Conservation (phyloP, 2,888 invertebrate genomes). For the Cyaniris semiargus region DNA sequence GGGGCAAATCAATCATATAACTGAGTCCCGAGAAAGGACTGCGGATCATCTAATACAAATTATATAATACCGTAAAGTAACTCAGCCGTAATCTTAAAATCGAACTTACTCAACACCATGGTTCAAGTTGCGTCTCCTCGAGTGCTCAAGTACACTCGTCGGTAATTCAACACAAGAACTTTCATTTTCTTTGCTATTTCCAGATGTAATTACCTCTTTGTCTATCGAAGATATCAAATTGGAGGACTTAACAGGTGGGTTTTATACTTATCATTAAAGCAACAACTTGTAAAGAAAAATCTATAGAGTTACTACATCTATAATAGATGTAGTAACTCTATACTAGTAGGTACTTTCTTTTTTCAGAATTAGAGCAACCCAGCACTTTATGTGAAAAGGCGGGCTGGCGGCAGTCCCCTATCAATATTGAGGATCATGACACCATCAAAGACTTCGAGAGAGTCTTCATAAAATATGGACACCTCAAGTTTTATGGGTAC, state of each 20-base stretch:
- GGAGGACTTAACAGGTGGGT: neutral
- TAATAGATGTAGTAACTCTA: no score
- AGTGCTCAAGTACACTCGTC: neutral
- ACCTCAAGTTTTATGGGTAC: slow-evolving; percentile 80
- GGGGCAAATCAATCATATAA: no score
- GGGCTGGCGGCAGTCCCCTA: slow-evolving; percentile 66
- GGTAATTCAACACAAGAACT: neutral
- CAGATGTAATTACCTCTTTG: neutral
- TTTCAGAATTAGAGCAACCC: slow-evolving; percentile 55
- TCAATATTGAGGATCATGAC: slow-evolving; percentile 57
- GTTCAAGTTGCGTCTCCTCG: no score
- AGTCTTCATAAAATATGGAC: slow-evolving; percentile 59
- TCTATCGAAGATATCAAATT: neutral
- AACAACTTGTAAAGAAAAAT: neutral
- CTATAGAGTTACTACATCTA: neutral
- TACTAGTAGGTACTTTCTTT: no score
- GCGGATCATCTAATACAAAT: no score
- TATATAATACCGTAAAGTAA: no score
- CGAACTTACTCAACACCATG: no score
- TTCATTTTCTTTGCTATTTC: neutral
- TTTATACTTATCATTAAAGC: neutral
- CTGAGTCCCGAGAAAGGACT: no score
- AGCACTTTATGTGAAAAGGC: slow-evolving; percentile 56
- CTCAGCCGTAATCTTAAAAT: no score
- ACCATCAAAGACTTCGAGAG: slow-evolving; percentile 54